These are phyloP conservation scores for Drosophila barbarae DNA, from an alignment of 2,888 invertebrate species.

Conservation along the genomic window DNA sequence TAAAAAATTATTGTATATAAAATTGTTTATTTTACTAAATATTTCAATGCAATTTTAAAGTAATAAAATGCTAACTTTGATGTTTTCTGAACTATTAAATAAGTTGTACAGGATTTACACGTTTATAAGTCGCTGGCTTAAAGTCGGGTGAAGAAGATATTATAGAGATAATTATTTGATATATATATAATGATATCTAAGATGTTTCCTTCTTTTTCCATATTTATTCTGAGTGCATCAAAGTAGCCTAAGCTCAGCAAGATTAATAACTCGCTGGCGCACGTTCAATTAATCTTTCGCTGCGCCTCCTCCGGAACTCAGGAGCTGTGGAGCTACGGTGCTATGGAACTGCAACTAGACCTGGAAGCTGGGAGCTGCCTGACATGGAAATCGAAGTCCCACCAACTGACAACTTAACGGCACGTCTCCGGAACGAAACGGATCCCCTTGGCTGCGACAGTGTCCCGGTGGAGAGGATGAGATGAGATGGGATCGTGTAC, in stretches of 20 bases:
- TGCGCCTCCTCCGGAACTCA: conserved; percentile 33
- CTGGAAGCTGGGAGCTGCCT: background rate
- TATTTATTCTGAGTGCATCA: conserved; percentile 7
- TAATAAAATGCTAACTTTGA: background rate
- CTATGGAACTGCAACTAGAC: conserved; percentile 22
- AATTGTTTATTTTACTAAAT: background rate
- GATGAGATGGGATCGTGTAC: conserved; percentile 52
- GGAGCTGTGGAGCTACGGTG: conserved; percentile 1
- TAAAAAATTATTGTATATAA: background rate
- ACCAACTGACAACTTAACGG: conserved; percentile 48
- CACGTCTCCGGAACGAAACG: conserved; percentile 33
- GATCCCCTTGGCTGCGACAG: conserved; percentile 17
- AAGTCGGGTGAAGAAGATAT: too few relatives aligned
- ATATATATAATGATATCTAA: too few relatives aligned
- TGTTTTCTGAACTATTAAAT: background rate
- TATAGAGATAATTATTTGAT: too few relatives aligned
- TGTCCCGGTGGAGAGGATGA: conserved; percentile 3
- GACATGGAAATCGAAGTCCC: conserved; percentile 32
- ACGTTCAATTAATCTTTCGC: conserved; percentile 77
- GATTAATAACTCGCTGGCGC: conserved; percentile 77
- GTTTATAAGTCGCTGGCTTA: too few relatives aligned
- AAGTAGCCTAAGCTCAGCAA: conserved; percentile 68
- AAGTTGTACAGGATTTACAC: background rate
- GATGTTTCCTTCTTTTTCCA: fast-evolving
- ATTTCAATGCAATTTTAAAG: background rate